Conservation (phyloP, 1,140 invertebrate species). For the Panulirus ornatus region DNA sequence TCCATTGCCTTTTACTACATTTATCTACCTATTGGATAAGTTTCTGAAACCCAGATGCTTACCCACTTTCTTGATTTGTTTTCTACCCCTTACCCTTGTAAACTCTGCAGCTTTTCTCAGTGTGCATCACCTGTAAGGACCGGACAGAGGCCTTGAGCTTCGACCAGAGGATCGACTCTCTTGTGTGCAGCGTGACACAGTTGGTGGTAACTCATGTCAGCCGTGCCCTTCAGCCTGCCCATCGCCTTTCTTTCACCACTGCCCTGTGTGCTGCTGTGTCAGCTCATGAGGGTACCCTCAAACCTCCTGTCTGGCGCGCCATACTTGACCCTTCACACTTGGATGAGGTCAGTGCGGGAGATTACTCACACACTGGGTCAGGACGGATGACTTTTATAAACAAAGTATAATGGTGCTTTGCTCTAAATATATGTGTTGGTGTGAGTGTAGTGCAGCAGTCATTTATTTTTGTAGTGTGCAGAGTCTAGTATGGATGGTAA, state of each 20-base stretch:
- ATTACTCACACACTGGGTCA: no score
- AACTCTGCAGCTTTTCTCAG: conserved; percentile 47
- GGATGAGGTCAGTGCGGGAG: conserved; percentile 43
- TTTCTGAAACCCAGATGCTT: no score
- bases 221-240: conserved; percentile 54
- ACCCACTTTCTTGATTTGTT: no score
- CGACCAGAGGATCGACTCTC: conserved; percentile 70
- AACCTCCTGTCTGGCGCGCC: conserved; percentile 37
- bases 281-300: conserved; percentile 36
- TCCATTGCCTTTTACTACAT: no score
- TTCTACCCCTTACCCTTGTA: no score
- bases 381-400: no score
- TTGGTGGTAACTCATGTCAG: conserved; percentile 67
- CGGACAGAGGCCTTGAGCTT: conserved; percentile 67
- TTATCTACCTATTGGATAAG: no score
- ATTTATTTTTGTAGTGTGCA: background rate
- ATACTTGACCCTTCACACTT: conserved; percentile 20
- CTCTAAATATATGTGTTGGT: background rate
- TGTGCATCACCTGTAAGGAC: conserved; percentile 62
- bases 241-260: conserved; percentile 68
- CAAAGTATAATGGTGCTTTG: background rate
- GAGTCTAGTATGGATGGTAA: background rate
- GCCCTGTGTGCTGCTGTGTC: conserved; percentile 55
- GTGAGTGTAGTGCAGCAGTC: background rate
- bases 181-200: conserved; percentile 66